Evolutionary conservation across 2,113 vertebrate species (phyloP).

Genomic region (Pleuronectes platessa): DNA sequence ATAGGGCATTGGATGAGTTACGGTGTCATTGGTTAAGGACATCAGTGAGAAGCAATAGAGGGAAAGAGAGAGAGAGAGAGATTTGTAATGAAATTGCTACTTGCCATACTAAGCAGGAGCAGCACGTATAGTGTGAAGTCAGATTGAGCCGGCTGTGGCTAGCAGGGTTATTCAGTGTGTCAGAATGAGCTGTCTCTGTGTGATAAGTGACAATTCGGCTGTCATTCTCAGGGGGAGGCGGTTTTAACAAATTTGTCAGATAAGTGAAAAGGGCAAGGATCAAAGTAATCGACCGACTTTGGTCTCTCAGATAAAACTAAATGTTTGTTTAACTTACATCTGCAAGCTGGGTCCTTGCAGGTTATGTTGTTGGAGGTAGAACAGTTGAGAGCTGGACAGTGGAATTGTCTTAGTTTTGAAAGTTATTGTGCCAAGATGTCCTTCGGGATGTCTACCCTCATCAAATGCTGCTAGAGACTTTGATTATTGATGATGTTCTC

Average conservation of each 20-base stretch:
- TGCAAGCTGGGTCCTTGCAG: not conserved
- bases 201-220: conserved; percentile 66
- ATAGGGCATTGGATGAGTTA: conserved; percentile 66
- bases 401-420: too few relatives aligned
- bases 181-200: conserved; percentile 56
- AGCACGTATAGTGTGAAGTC: conserved; percentile 50
- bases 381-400: too few relatives aligned
- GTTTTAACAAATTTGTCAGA: conserved; percentile 38
- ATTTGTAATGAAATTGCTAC: conserved; percentile 54
- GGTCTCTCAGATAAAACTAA: conserved; percentile 7
- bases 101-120: conserved; percentile 58
- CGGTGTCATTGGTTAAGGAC: conserved; percentile 77
- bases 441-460: too few relatives aligned
- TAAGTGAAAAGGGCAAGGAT: conserved; percentile 28
- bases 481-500: too few relatives aligned
- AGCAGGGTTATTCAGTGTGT: conserved; percentile 45
- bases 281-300: conserved; percentile 14
- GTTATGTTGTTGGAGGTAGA: not conserved
- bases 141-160: conserved; percentile 44
- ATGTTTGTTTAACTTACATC: not conserved
- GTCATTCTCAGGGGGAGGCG: conserved; percentile 48
- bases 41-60: conserved; percentile 40
- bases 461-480: too few relatives aligned
- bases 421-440: too few relatives aligned
- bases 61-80: conserved; percentile 5